phyloP scores from a whole-genome alignment of 1,140 invertebrate genomes.

The Drosophila cardini region DNA sequence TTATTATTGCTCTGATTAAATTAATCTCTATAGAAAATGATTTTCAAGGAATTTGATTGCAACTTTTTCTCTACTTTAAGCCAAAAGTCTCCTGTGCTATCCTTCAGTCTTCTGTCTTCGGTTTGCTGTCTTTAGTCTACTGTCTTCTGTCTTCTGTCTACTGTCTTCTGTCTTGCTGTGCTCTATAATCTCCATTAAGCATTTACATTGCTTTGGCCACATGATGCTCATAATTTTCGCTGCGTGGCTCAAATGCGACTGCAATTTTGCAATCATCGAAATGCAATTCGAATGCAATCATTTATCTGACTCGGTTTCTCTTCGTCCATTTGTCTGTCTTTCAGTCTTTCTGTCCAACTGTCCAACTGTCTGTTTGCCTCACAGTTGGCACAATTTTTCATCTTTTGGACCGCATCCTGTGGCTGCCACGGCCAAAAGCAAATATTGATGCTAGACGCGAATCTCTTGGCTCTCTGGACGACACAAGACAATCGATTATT shows the following conservation, averaged over 20 bases:
- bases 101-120: neutral
- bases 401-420: conserved; percentile 44
- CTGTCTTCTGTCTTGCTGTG: conserved; percentile 24
- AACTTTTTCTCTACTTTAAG: conserved; percentile 3
- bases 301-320: conserved; percentile 58
- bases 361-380: conserved; percentile 12
- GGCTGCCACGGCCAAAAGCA: conserved; percentile 41
- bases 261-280: conserved; percentile 81
- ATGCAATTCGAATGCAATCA: conserved; percentile 81
- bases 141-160: neutral
- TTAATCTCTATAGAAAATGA: conserved; percentile 16
- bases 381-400: conserved; percentile 73
- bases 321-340: conserved; percentile 7
- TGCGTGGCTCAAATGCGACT: conserved; percentile 47
- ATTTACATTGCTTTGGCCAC: conserved; percentile 54
- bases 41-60: conserved; percentile 21
- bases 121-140: no score
- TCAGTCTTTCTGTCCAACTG: conserved; percentile 16
- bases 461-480: conserved; percentile 21
- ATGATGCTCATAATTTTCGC: conserved; percentile 68
- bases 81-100: neutral
- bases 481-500: conserved; percentile 75
- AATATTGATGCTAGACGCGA: conserved; percentile 63
- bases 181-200: conserved; percentile 70
- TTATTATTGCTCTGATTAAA: neutral